These are phyloP conservation scores for Psettodes erumei DNA, from an alignment of 2,113 vertebrate species.

Conservation along the genomic window DNA sequence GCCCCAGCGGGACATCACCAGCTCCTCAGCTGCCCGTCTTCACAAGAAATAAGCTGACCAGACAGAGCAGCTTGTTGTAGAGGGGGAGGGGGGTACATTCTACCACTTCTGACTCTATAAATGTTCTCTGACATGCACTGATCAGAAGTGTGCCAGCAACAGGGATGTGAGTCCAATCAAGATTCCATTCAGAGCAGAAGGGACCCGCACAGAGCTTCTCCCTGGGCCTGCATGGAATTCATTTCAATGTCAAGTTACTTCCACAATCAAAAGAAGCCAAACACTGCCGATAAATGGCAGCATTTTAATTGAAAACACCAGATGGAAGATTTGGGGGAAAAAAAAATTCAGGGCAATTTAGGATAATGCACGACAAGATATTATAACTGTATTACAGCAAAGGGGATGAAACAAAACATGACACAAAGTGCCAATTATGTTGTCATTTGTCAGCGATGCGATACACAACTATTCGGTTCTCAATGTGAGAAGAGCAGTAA, in stretches of 20 bases:
- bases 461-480: neutral
- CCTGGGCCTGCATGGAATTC: neutral
- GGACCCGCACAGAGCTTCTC: neutral
- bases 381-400: neutral
- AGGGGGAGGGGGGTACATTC: neutral
- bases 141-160: neutral
- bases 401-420: neutral
- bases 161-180: neutral
- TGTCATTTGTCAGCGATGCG: neutral
- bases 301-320: neutral
- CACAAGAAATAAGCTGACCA: too few relatives aligned
- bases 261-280: neutral
- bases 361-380: neutral
- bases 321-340: neutral
- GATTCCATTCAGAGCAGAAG: neutral
- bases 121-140: neutral
- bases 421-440: neutral
- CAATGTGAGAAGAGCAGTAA: too few relatives aligned
- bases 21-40: too few relatives aligned
- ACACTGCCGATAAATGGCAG: neutral
- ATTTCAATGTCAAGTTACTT: slow-evolving; percentile 3
- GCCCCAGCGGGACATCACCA: too few relatives aligned
- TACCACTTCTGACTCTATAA: neutral
- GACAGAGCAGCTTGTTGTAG: neutral
- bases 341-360: neutral